phyloP scores from a whole-genome alignment of 2,113 vertebrate species.

The Periophthalmus modestus region DNA sequence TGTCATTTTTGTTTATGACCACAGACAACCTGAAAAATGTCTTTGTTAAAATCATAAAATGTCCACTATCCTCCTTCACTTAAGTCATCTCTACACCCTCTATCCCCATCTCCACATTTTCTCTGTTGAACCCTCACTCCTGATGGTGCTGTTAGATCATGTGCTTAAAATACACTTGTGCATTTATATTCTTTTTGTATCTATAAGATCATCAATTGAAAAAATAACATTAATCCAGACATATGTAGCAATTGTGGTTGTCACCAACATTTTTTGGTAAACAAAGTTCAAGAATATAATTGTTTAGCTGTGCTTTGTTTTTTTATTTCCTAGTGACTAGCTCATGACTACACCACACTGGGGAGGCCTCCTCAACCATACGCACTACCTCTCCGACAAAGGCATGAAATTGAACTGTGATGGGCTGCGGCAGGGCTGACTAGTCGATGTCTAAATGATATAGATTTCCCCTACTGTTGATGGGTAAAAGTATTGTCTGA shows the following conservation, averaged over 20 bases:
- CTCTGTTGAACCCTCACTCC: conserved; percentile 39
- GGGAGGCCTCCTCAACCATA: conserved; percentile 71
- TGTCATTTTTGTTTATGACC: conserved; percentile 5
- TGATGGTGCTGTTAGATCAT: conserved; percentile 44
- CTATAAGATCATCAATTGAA: conserved; percentile 35
- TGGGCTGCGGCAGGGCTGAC: conserved; percentile 39
- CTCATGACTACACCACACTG: conserved; percentile 65
- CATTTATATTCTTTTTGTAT: conserved; percentile 48
- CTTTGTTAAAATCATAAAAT: conserved; percentile 22
- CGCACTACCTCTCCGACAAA: conserved; percentile 61
- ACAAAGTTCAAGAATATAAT: conserved; percentile 29
- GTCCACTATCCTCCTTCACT: conserved; percentile 37
- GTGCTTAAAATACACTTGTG: conserved; percentile 31
- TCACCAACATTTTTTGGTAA: conserved; percentile 38
- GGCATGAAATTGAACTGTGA: conserved; percentile 32
- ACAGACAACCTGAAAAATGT: conserved; percentile 14
- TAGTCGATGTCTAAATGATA: neutral
- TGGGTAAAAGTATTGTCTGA: neutral
- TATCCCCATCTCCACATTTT: neutral
- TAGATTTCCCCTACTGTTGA: neutral
- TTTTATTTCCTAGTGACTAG: conserved; percentile 71
- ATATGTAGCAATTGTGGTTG: conserved; percentile 75
- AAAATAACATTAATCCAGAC: conserved; percentile 44
- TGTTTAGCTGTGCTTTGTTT: conserved; percentile 62
- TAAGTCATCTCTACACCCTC: conserved; percentile 10